Evolutionary conservation across 2,888 invertebrate species (phyloP), one percentile per base, ranked within the genome.

Genomic region (Ectobius pallidus): DNA sequence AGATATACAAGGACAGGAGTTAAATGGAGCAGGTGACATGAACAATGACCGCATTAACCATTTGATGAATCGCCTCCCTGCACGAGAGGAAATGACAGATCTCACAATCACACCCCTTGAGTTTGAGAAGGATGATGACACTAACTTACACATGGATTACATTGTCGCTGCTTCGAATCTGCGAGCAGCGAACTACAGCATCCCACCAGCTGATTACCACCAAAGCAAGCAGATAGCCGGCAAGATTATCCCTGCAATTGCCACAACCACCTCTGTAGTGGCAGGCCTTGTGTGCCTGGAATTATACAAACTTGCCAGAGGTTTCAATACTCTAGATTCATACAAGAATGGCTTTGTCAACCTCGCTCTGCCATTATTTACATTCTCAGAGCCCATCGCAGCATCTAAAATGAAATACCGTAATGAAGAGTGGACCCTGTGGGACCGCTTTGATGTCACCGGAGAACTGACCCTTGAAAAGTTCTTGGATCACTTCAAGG

Each of bases 261-360:
- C 99, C 7, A 99, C 99, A 6, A 98, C 99, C 1, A 99, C 99
- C 0, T 99, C n/a, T n/a, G n/a, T n/a, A n/a, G n/a, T n/a, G n/a
- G n/a, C n/a, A n/a, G n/a, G n/a, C n/a, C n/a, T n/a, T 49, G 97
- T 96, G 58, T 93, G 95, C 80, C 85, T 99, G 73, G 99, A 99
- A 83, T 86, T 99, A 4, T 91, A 92, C 80, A 95, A 97, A 84
- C 85, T 97, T 34, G 90, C 92, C 0, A 92, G 93, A 80, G 92
- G n/a, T n/a, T n/a, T n/a, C n/a, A n/a, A n/a, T n/a, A n/a, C n/a
- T n/a, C n/a, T n/a, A n/a, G n/a, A n/a, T n/a, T n/a, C n/a, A n/a
- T n/a, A n/a, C n/a, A n/a, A n/a, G n/a, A n/a, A n/a, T n/a, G n/a
- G n/a, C n/a, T n/a, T n/a, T n/a, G n/a, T n/a, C n/a, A n/a, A n/a